A percentile compares a stretch with the other conserved stretches of the same genome.
Evolutionary conservation across 2,888 invertebrate genomes (phyloP).

Genomic region (Julus scandinavius): DNA sequence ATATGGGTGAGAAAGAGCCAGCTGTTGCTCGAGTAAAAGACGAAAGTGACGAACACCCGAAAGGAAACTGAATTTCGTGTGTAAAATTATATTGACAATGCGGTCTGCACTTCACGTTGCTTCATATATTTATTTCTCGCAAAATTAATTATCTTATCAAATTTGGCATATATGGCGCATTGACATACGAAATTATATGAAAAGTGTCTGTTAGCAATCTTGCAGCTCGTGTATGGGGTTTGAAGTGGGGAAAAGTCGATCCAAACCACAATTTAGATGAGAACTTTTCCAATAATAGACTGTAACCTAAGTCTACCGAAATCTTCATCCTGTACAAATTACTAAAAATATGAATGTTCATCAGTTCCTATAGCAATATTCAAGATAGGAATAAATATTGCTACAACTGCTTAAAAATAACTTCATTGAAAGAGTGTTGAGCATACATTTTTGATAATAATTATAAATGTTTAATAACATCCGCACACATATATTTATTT

Average conservation of each 20-base stretch:
- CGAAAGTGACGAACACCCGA: neutral
- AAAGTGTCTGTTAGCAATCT: neutral
- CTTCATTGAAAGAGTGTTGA: no score
- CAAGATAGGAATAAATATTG: no score
- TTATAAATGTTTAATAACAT: no score
- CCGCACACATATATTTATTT: no score
- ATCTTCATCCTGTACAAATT: neutral
- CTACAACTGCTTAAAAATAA: no score
- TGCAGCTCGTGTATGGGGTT: neutral
- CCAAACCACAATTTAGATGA: conserved; percentile 7
- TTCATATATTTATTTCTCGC: neutral
- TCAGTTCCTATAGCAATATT: no score
- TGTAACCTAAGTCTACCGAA: neutral
- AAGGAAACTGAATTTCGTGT: neutral
- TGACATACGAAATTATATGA: neutral
- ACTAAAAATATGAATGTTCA: no score
- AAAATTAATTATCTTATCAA: conserved; percentile 16
- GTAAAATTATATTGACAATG: neutral
- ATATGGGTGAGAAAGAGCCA: conserved; percentile 33
- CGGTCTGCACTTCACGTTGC: neutral
- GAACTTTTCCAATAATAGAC: neutral
- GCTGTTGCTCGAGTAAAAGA: neutral
- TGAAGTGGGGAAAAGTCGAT: neutral
- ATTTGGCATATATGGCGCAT: neutral
- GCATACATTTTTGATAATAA: neutral